These are phyloP conservation scores for Lichenostomus cassidix DNA, from an alignment of 2,113 vertebrate species.

Conservation along the genomic window DNA sequence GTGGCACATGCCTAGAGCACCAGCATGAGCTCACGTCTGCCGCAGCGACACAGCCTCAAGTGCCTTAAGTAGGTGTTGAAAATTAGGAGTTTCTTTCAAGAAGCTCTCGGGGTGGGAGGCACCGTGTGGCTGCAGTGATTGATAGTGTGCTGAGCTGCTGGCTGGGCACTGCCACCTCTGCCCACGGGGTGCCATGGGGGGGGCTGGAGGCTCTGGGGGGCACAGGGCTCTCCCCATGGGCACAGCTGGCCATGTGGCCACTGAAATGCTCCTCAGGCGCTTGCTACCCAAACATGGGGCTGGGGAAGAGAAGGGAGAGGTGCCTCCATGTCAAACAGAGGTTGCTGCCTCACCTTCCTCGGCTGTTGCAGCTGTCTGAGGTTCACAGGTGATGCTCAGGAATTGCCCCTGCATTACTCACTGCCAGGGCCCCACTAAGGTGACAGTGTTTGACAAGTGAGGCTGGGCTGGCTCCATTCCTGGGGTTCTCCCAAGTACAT, in stretches of 20 bases:
- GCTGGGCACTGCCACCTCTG: accelerated
- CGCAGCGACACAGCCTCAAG: slow-evolving; percentile 13
- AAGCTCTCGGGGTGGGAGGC: slow-evolving; percentile 19
- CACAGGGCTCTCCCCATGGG: accelerated
- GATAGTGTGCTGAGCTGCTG: accelerated
- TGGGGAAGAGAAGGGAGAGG: background rate
- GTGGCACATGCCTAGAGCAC: background rate
- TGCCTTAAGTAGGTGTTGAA: slow-evolving; percentile 75
- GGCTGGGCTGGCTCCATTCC: background rate
- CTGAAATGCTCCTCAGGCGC: background rate
- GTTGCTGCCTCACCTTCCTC: background rate
- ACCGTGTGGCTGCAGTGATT: background rate
- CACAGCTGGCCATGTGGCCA: background rate
- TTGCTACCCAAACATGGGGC: accelerated
- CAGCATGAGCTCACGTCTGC: slow-evolving; percentile 73
- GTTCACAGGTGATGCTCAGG: background rate
- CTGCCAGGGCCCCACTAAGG: accelerated
- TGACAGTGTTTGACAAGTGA: background rate
- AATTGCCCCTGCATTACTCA: background rate
- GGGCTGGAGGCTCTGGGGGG: background rate
- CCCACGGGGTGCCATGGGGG: accelerated
- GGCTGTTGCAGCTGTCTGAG: background rate
- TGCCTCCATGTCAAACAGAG: accelerated
- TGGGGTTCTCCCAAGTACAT: accelerated
- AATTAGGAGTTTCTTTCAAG: slow-evolving; percentile 63